These are phyloP conservation scores for Leptinotarsa haldemani DNA, from an alignment of 2,888 invertebrate genomes.

Conservation along the genomic window DNA sequence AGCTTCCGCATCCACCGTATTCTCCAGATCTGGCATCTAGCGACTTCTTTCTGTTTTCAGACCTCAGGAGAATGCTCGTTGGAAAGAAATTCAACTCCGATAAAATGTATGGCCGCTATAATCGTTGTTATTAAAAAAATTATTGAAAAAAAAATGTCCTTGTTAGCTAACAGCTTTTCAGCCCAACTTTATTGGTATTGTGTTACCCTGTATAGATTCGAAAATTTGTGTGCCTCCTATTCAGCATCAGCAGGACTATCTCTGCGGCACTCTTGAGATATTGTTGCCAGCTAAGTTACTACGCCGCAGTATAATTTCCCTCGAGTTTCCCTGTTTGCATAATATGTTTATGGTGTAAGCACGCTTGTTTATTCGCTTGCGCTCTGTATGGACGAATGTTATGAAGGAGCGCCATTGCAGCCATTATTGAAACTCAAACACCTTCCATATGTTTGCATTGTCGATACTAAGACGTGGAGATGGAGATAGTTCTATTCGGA, in stretches of 20 bases:
- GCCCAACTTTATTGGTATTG: no score
- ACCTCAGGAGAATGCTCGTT: no score
- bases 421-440: slow-evolving; percentile 41
- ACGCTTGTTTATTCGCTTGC: slow-evolving; percentile 53
- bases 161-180: no score
- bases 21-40: no score
- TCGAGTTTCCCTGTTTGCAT: slow-evolving; percentile 65
- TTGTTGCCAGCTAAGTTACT: slow-evolving; percentile 53
- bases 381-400: slow-evolving; percentile 34
- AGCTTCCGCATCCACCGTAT: no score
- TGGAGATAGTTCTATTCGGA: background rate
- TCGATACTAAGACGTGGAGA: background rate
- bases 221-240: slow-evolving; percentile 51
- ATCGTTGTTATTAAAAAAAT: no score
- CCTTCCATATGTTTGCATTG: slow-evolving; percentile 25
- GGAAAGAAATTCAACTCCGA: no score
- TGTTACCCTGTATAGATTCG: background rate
- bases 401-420: slow-evolving; percentile 32
- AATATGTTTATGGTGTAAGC: slow-evolving; percentile 63
- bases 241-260: slow-evolving; percentile 52
- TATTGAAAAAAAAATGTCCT: no score
- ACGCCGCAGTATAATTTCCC: slow-evolving; percentile 64
- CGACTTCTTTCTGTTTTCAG: no score
- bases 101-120: no score
- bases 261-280: slow-evolving; percentile 58